phyloP scores from a whole-genome alignment of 1,140 invertebrate species.

The Campoletis sonorensis region DNA sequence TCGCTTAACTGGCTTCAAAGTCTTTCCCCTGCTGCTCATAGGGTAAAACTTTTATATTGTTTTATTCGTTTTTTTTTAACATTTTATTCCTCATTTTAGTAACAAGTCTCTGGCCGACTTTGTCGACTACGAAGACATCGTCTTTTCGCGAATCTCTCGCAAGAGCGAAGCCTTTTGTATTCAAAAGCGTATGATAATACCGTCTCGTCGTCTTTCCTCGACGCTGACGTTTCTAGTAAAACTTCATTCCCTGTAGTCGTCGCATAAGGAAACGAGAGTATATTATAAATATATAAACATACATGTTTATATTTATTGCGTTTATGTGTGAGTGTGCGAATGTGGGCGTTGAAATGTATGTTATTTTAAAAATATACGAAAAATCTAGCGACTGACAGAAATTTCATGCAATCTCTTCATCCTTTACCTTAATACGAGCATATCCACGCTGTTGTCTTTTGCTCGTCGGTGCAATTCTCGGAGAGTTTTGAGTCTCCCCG shows the following conservation, averaged over 20 bases:
- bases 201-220: constrained; percentile 50
- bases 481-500: background rate
- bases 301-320: too few species aligned
- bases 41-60: constrained; percentile 12
- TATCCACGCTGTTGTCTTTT: background rate
- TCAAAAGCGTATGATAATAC: constrained; percentile 58
- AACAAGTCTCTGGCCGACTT: constrained; percentile 41
- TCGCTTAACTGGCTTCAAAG: background rate
- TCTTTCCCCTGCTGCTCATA: background rate
- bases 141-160: constrained; percentile 49
- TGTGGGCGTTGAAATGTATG: too few species aligned
- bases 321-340: too few species aligned
- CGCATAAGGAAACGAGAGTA: constrained; percentile 2
- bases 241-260: constrained; percentile 49
- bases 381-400: too few species aligned
- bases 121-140: constrained; percentile 44
- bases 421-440: too few species aligned
- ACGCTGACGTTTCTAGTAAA: constrained; percentile 44
- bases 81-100: constrained; percentile 48
- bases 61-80: constrained; percentile 43
- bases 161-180: constrained; percentile 54
- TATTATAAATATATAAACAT: constrained; percentile 46
- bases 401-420: too few species aligned
- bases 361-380: background rate
- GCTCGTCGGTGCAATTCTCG: background rate